Evolutionary conservation across 2,888 invertebrate genomes (phyloP), one percentile per base, ranked within the genome.

Genomic region (Rhorus exstirpatorius): DNA sequence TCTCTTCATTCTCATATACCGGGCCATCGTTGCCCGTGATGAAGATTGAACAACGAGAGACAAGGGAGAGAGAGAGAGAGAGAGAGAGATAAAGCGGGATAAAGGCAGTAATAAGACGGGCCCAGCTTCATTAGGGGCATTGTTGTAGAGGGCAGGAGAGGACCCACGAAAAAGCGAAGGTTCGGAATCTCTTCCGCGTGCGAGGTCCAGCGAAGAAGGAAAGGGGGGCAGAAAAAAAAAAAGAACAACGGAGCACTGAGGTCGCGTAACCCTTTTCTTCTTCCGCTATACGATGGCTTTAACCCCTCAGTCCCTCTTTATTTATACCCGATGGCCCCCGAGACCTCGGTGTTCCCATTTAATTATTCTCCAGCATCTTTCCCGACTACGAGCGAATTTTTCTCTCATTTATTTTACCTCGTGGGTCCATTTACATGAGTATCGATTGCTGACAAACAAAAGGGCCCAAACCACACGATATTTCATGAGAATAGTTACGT

Each of bases 111-210:
- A 91, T 92, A 91, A 91, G 90, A 89, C 88, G 87, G 86, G 41
- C 68, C 53, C 86, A 87, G 90, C 90, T 92, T 92, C 92, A 91
- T 92, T 92, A 92, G 89, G 89, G 85, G 90, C 90, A 92, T 92
- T 92, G 92, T 92, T 92, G 92, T 92, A 87, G 41, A 14, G 10
- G 61, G 53, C 44, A 49, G 44, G 51, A 38, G 38, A 38, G 70
- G 58, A 53, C 63, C 61, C 61, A 63, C 65, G 67, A 74, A 72
- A 76, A 68, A 81, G 17, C 58, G 68, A 63, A 51, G 61, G 44
- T 68, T 44, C 74, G 35, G 41, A 41, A 41, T 68, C 61, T 65
- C 72, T 79, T 77, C 65, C 44, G 71, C 60, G 26, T 67, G 26
- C 38, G 71, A 46, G 51, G 17, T 46, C 46, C 61, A 49, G 31